phyloP scores from a whole-genome alignment of 2,888 invertebrate species.

The Busseola fusca region DNA sequence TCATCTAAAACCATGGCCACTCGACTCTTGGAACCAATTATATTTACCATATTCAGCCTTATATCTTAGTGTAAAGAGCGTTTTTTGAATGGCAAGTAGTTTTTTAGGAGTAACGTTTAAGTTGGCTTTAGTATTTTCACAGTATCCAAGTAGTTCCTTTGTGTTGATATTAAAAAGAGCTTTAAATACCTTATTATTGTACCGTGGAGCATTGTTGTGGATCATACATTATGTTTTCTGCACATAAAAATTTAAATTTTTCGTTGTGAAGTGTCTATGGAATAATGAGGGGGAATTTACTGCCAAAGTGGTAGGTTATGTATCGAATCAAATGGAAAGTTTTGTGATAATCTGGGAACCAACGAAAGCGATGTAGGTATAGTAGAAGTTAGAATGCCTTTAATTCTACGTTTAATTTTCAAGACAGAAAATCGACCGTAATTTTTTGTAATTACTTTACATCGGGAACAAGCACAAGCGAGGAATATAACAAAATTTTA shows the following conservation, averaged over 20 bases:
- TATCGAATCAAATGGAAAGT: constrained; percentile 48
- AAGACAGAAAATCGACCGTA: not conserved
- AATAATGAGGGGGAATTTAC: constrained; percentile 48
- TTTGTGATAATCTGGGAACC: constrained; percentile 33
- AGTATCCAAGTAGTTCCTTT: constrained; percentile 61
- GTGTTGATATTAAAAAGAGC: constrained; percentile 59
- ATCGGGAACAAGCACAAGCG: not conserved
- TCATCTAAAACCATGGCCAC: constrained; percentile 49
- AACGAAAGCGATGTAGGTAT: not conserved
- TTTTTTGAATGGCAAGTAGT: constrained; percentile 15
- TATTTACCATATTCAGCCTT: constrained; percentile 1
- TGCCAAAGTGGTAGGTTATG: constrained; percentile 32
- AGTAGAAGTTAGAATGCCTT: not conserved
- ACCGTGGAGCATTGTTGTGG: constrained; percentile 46
- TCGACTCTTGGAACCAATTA: constrained; percentile 20
- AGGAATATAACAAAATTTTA: not conserved
- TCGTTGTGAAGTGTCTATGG: constrained; percentile 16
- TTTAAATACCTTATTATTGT: constrained; percentile 54
- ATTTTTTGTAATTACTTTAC: not conserved
- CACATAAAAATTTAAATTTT: constrained; percentile 50
- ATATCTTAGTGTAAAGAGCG: not conserved
- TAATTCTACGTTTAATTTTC: not conserved
- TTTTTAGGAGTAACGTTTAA: constrained; percentile 4
- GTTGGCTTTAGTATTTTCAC: constrained; percentile 57
- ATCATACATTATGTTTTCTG: constrained; percentile 39